Evolutionary conservation across 2,113 vertebrate genomes (phyloP), one percentile per base, ranked within the genome.

Genomic region (Tragelaphus imberbis): DNA sequence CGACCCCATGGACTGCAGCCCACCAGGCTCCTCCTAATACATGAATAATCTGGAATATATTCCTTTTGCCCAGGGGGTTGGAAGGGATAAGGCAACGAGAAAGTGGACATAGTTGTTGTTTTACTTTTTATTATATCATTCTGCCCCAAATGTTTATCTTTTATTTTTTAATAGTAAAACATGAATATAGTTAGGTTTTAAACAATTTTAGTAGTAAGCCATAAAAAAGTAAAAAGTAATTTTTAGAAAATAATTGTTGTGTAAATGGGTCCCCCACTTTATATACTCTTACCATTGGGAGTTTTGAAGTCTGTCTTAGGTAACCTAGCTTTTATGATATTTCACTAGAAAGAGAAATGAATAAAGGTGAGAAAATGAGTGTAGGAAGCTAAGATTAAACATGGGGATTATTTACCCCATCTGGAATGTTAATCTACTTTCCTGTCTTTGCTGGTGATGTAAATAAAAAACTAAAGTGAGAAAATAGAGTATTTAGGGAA

Each of bases 391-490:
- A 61, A 21, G 28, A 91, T 91, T 91, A 89, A 86, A 84, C 2
- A 36, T 79, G 23, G 63, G 58, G 81, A 85, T 94, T 94, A 80
- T 27, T 94, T 84, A 94, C 61, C 36, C 36, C 10, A 40, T 40
- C 51, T 84, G 30, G 49, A 94, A 84, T 71, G 17, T 75, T 65
- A 61, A 91, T 95, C 53, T 5, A n/a, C 15, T 79, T 88, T 93
- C 84, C 81, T 49, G 25, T 77, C 47, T 94, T 89, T 86, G 25
- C 21, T 59, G 27, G 88, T 68, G 44, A n/a, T 63, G 51, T n/a
- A 88, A 84, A 84, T 93, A 14, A 86, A 96, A 94, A 55, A 79
- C 28, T 58, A 90, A 92, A 91, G 40, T 95, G 80, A 84, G 93
- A 82, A 8, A 89, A 84, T 30, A 68, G 58, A 47, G 14, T 59